phyloP scores from a whole-genome alignment of 2,113 vertebrate genomes.

The Rhinoderma darwinii region DNA sequence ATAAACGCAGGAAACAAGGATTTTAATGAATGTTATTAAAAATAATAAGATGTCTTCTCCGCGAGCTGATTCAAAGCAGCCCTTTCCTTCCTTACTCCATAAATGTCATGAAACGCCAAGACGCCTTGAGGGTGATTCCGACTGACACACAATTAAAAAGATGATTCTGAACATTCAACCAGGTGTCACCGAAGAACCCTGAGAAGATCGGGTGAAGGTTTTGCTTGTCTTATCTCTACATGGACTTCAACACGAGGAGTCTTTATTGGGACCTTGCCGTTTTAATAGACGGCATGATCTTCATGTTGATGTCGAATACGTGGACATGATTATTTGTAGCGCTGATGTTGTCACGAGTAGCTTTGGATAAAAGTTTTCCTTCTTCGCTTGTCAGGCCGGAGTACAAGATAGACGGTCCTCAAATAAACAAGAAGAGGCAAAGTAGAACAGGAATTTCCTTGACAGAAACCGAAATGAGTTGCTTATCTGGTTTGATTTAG shows the following conservation, averaged over 20 bases:
- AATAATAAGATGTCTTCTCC: conserved; percentile 55
- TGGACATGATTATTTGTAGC: conserved; percentile 1
- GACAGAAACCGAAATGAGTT: neutral
- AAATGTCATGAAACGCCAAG: conserved; percentile 41
- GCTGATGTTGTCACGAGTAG: neutral
- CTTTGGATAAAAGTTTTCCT: neutral
- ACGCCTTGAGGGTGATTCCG: conserved; percentile 47
- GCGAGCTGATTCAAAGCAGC: conserved; percentile 50
- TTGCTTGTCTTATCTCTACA: conserved; percentile 5
- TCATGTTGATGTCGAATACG: neutral
- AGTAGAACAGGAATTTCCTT: neutral
- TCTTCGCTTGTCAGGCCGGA: neutral
- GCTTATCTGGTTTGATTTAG: neutral
- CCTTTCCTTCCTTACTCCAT: conserved; percentile 20
- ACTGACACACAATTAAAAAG: conserved; percentile 54
- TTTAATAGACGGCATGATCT: neutral
- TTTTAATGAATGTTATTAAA: conserved; percentile 58
- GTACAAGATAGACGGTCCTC: neutral
- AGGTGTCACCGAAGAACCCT: conserved; percentile 15
- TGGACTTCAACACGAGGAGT: neutral
- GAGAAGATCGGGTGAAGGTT: conserved; percentile 17
- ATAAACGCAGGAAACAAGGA: conserved; percentile 47
- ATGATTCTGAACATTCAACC: conserved; percentile 34
- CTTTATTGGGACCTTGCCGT: conserved; percentile 7
- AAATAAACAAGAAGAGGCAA: neutral